Percentiles rank a stretch among this genome's conserved stretches.
Evolutionary conservation across 2,797 vertebrate species (phyloP).

Genomic region (Oryzias dopingdopingensis): DNA sequence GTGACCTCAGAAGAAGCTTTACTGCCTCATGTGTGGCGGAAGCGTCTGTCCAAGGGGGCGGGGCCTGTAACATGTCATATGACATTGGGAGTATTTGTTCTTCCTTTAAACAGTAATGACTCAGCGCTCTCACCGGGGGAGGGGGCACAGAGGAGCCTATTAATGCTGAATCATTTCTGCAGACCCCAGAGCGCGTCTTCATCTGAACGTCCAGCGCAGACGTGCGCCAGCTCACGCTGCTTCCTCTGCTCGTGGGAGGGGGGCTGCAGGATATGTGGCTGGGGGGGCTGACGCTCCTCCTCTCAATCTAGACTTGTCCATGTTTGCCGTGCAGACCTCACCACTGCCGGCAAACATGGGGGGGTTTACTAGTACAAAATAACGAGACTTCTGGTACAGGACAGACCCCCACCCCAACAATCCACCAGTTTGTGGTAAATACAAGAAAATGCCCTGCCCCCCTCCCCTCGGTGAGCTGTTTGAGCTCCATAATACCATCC

Average conservation of each 20-base stretch:
- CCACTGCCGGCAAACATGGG: too few species aligned
- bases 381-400: too few species aligned
- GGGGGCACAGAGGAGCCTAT: conserved; percentile 54
- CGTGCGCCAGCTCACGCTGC: too few species aligned
- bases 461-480: conserved; percentile 35
- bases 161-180: conserved; percentile 60
- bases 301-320: conserved; percentile 41
- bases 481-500: conserved; percentile 61
- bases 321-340: conserved; percentile 14
- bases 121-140: conserved; percentile 60
- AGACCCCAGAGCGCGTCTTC: conserved; percentile 32
- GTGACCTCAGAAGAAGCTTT: too few species aligned
- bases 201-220: conserved; percentile 34
- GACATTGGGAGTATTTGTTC: conserved; percentile 9
- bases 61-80: too few species aligned
- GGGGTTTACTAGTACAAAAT: too few species aligned
- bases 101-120: conserved; percentile 70
- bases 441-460: too few species aligned
- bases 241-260: too few species aligned
- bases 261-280: conserved; percentile 30
- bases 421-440: too few species aligned
- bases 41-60: too few species aligned
- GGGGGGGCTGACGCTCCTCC: conserved; percentile 44
- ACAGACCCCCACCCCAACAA: too few species aligned
- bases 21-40: too few species aligned